Conservation (phyloP, 2,797 vertebrate genomes). For the Cirrhinus mrigala region DNA sequence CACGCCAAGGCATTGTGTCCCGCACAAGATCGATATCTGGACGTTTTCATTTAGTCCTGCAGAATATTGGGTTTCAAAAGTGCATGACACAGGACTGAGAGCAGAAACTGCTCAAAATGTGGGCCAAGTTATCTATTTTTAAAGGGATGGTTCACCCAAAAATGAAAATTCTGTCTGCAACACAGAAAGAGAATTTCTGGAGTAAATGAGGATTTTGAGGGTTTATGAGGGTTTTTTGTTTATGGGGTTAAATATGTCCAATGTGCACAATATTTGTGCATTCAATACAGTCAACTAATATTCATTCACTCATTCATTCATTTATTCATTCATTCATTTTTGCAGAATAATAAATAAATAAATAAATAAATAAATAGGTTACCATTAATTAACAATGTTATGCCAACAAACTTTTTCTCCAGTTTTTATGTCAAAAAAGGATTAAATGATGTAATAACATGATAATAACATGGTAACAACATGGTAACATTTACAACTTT, state of each 20-base stretch:
- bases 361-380: too few species aligned
- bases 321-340: too few species aligned
- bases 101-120: background rate
- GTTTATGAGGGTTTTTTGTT: background rate
- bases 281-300: background rate
- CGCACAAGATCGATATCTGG: slow-evolving; percentile 31
- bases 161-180: background rate
- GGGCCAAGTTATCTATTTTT: slow-evolving; percentile 21
- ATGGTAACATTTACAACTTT: too few species aligned
- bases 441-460: background rate
- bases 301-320: background rate
- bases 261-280: background rate
- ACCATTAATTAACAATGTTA: too few species aligned
- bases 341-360: too few species aligned
- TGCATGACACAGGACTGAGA: background rate
- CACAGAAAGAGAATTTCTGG: too few species aligned
- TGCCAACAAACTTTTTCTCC: too few species aligned
- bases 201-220: background rate
- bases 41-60: slow-evolving; percentile 42
- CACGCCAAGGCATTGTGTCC: slow-evolving; percentile 20
- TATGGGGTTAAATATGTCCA: background rate
- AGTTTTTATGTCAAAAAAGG: background rate
- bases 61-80: slow-evolving; percentile 33
- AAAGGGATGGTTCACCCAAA: background rate
- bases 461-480: too few species aligned